Conservation (phyloP, 2,797 vertebrate species). For the Rhinella marina region DNA sequence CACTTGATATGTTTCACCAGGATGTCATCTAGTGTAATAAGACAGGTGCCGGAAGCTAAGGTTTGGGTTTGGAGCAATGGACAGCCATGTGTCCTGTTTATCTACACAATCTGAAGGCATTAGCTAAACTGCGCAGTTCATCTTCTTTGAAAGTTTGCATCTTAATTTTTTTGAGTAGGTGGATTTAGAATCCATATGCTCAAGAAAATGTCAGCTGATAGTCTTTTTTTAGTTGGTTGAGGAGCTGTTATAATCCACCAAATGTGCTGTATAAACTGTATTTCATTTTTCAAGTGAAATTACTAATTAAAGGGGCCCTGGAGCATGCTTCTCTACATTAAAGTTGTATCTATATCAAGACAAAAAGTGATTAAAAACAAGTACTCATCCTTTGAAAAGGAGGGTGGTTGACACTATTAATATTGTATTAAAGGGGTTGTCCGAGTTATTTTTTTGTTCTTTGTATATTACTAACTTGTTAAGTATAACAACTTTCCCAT, state of each 20-base stretch:
- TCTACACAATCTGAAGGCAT: background rate
- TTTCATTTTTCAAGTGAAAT: background rate
- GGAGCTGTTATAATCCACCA: background rate
- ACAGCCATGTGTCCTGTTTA: background rate
- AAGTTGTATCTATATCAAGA: too few species aligned
- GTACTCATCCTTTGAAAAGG: too few species aligned
- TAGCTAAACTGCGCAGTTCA: background rate
- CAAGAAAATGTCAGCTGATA: background rate
- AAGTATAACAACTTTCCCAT: too few species aligned
- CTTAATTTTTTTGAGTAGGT: slow-evolving; percentile 12
- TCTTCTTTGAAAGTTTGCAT: background rate
- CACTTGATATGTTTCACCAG: background rate
- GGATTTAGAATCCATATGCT: slow-evolving; percentile 22
- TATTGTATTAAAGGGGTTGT: too few species aligned
- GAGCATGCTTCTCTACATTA: too few species aligned
- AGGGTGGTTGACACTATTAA: too few species aligned
- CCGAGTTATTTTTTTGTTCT: too few species aligned
- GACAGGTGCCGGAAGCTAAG: background rate
- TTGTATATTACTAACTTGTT: too few species aligned
- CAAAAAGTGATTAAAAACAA: too few species aligned
- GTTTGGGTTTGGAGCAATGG: background rate
- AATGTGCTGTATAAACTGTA: background rate
- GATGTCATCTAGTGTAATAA: background rate
- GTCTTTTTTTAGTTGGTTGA: slow-evolving; percentile 1
- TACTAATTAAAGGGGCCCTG: background rate